A percentile compares a stretch with the other conserved stretches of the same genome.
phyloP scores from a whole-genome alignment of 2,888 invertebrate species.

The Rhagonycha fulva region DNA sequence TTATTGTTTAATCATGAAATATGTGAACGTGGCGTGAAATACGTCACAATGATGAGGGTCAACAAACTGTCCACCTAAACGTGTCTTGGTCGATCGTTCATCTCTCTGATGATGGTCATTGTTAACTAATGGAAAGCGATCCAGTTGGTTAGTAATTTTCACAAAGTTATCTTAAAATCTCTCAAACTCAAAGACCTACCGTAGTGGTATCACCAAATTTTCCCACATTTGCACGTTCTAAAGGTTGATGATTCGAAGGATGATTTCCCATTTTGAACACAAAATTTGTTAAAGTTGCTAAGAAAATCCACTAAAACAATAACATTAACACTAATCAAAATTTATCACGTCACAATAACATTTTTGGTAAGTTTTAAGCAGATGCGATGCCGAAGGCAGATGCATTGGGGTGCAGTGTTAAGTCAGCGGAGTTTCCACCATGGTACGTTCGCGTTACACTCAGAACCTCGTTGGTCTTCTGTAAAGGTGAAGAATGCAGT shows the following conservation, averaged over 20 bases:
- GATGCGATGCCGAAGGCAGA: slow-evolving; percentile 47
- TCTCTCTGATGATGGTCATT: slow-evolving; percentile 2
- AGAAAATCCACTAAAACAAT: slow-evolving; percentile 31
- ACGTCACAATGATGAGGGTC: slow-evolving; percentile 25
- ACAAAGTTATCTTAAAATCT: not conserved
- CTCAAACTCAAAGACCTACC: slow-evolving; percentile 45
- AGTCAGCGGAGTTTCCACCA: slow-evolving; percentile 17
- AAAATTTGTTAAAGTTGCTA: slow-evolving; percentile 19
- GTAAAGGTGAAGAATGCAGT: slow-evolving; percentile 37
- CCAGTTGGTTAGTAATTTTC: not conserved
- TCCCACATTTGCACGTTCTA: slow-evolving; percentile 68
- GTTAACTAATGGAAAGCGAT: not conserved
- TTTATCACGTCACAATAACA: slow-evolving; percentile 14
- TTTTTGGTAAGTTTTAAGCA: slow-evolving; percentile 36
- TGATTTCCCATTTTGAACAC: slow-evolving; percentile 75
- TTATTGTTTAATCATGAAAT: slow-evolving; percentile 2
- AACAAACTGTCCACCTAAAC: slow-evolving; percentile 22
- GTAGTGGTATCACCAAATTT: slow-evolving; percentile 54
- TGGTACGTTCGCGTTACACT: not conserved
- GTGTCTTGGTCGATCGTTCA: slow-evolving; percentile 13
- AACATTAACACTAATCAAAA: slow-evolving; percentile 7
- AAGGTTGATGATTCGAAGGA: slow-evolving; percentile 82
- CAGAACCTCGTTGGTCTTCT: slow-evolving; percentile 21
- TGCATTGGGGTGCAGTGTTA: slow-evolving; percentile 39
- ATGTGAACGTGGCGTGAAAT: slow-evolving; percentile 19